Evolutionary conservation across 2,888 invertebrate species (phyloP).

Genomic region (Chesias legatella): DNA sequence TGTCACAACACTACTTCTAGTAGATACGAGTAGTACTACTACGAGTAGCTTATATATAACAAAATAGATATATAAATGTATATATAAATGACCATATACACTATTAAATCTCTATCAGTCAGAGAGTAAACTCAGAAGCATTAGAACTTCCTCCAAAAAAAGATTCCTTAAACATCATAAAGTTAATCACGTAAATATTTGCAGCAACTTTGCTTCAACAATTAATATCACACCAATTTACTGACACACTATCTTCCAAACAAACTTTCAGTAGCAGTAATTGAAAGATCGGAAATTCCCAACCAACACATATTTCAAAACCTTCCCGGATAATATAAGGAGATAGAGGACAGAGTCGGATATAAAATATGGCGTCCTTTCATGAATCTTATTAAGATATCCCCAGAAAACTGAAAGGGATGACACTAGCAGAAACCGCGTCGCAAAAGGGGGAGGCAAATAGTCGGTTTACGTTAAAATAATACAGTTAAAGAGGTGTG

Average conservation of each 20-base stretch:
- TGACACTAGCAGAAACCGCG: slow-evolving; percentile 34
- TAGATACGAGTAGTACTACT: too few species aligned
- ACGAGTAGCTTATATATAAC: too few species aligned
- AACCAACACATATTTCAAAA: slow-evolving; percentile 78
- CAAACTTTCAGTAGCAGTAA: slow-evolving; percentile 66
- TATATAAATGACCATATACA: too few species aligned
- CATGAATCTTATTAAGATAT: slow-evolving; percentile 92
- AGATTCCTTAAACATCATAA: too few species aligned
- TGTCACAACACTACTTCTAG: too few species aligned
- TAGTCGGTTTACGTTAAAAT: slow-evolving; percentile 76
- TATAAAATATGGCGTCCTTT: slow-evolving; percentile 91
- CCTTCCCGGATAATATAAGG: slow-evolving; percentile 78
- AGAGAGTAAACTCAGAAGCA: too few species aligned
- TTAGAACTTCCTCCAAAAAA: too few species aligned
- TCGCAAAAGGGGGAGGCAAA: slow-evolving; percentile 40
- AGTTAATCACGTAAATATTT: too few species aligned
- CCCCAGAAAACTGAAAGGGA: slow-evolving; percentile 80
- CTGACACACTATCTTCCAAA: slow-evolving; percentile 49
- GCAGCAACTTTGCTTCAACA: too few species aligned
- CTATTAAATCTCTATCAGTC: too few species aligned
- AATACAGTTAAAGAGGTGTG: slow-evolving; percentile 78
- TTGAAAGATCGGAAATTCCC: slow-evolving; percentile 80
- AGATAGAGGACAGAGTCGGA: slow-evolving; percentile 83
- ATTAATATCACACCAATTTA: too few species aligned
- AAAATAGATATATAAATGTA: too few species aligned